Conservation (phyloP, 2,797 vertebrate genomes). For the Holocentrus rufus region DNA sequence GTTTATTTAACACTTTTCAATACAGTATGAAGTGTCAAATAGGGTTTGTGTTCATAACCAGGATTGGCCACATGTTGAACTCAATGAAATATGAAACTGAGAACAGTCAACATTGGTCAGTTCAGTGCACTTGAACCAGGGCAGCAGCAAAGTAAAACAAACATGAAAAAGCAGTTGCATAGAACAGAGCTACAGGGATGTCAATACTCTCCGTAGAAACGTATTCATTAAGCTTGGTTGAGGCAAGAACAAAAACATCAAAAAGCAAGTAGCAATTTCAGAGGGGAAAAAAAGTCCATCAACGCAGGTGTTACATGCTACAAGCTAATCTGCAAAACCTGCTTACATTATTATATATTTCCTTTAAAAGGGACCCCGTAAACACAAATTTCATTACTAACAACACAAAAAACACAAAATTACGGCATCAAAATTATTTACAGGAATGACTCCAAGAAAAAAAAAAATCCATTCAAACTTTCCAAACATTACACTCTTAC, state of each 20-base stretch:
- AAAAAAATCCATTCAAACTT: constrained; percentile 43
- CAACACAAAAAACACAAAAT: constrained; percentile 33
- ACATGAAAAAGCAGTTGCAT: constrained; percentile 62
- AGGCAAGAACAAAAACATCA: constrained; percentile 28
- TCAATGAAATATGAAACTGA: background rate
- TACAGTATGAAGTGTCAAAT: background rate
- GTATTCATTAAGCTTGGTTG: constrained; percentile 18
- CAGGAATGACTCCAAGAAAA: constrained; percentile 9
- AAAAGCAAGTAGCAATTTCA: constrained; percentile 24
- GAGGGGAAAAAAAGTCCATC: too few species aligned
- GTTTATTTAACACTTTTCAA: background rate
- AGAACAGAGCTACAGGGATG: constrained; percentile 49
- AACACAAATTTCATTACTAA: too few species aligned
- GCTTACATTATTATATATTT: constrained; percentile 30
- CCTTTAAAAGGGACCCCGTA: constrained; percentile 20
- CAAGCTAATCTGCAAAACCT: constrained; percentile 22
- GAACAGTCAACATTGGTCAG: background rate
- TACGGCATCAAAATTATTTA: constrained; percentile 39
- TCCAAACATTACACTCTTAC: constrained; percentile 15
- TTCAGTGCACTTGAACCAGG: constrained; percentile 35
- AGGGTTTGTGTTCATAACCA: background rate
- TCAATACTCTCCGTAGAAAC: constrained; percentile 3
- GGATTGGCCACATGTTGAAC: background rate
- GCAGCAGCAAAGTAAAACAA: constrained; percentile 60
- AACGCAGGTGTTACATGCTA: background rate